Base-by-base conservation (phyloP, 2,797 vertebrate genomes). In the Arvicola amphibius region DNA sequence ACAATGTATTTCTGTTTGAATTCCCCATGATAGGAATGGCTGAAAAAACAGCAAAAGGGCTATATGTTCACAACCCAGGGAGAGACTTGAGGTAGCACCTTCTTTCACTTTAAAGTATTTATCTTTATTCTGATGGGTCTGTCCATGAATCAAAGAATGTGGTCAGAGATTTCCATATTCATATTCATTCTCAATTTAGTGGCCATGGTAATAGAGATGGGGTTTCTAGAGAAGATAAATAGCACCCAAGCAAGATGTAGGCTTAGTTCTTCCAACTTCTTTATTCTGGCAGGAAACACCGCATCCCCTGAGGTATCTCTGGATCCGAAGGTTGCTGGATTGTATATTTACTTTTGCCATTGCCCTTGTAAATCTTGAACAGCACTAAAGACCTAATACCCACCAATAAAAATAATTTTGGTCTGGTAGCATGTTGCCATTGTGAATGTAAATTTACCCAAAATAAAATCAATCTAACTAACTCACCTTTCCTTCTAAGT, bases 161-260 rank as follows among this genome's bases (percentile, higher is more conserved):
- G 7, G 0, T n/a, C 34, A 46, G 4, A 32, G 8, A 34, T 48
- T 0, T 29, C 11, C 2, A 17, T 1, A n/a, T 0, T 34, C 1
- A 43, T 12, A 14, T 7, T 56, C 32, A 73, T 88, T 34, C 29
- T 17, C 53, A 11, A 79, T 23, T 51, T 19, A 59, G 12, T 85
- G 27, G 17, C 56, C 48, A 10, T 61, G 34, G 8, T 37, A 74
- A 89, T 1, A 71, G n/a, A 46, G 14, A 53, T 29, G 12, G 29
- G 8, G 79, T 10, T 77, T 73, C 25, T n/a, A 71, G 6, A 71
- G 27, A 80, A 85, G 53, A 25, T 10, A 29, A 10, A 17, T 5
- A 11, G 53, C 0, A 6, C 48, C 3, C 74, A 23, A 65, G 32
- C 1, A 37, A 90, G 81, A 32, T 2, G 16, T 46, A 29, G 21